A percentile compares a stretch with the other conserved stretches of the same genome.
Evolutionary conservation across 2,888 invertebrate genomes (phyloP).

Genomic region (Syrphus vitripennis): DNA sequence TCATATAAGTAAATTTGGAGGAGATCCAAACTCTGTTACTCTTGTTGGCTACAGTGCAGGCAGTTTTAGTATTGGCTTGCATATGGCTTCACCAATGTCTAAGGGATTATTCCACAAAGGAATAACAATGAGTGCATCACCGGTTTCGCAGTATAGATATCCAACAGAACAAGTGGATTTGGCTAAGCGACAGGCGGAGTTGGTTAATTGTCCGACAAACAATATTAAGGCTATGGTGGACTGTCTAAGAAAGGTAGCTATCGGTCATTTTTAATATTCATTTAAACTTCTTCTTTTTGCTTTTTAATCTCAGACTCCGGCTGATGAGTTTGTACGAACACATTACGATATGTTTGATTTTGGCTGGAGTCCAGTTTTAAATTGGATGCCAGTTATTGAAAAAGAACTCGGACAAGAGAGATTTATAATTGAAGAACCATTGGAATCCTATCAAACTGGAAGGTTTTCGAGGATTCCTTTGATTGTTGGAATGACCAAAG

Average conservation of each 20-base stretch:
- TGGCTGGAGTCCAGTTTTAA: conserved; percentile 75
- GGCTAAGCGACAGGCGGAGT: conserved; percentile 84
- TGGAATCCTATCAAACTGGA: conserved; percentile 82
- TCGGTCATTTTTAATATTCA: not conserved
- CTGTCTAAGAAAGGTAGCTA: conserved; percentile 83
- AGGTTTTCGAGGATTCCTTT: conserved; percentile 84
- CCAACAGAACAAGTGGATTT: conserved; percentile 82
- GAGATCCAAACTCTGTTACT: conserved; percentile 85
- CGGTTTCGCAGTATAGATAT: conserved; percentile 82
- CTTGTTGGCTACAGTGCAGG: conserved; percentile 84
- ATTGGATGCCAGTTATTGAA: conserved; percentile 86
- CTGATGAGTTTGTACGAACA: conserved; percentile 75
- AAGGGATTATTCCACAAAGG: conserved; percentile 86
- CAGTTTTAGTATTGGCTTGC: conserved; percentile 82
- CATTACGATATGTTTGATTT: conserved; percentile 77
- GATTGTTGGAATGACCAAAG: conserved; percentile 85
- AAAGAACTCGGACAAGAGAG: conserved; percentile 85
- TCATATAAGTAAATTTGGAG: conserved; percentile 86
- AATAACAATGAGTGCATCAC: conserved; percentile 86
- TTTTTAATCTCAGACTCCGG: conserved; percentile 72
- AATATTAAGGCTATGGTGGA: conserved; percentile 82
- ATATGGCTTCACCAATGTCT: conserved; percentile 86
- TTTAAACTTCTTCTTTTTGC: not conserved
- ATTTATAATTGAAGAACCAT: conserved; percentile 84
- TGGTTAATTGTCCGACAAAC: conserved; percentile 84